Base-by-base conservation (phyloP, 2,888 invertebrate genomes). In the Coenonympha glycerion region DNA sequence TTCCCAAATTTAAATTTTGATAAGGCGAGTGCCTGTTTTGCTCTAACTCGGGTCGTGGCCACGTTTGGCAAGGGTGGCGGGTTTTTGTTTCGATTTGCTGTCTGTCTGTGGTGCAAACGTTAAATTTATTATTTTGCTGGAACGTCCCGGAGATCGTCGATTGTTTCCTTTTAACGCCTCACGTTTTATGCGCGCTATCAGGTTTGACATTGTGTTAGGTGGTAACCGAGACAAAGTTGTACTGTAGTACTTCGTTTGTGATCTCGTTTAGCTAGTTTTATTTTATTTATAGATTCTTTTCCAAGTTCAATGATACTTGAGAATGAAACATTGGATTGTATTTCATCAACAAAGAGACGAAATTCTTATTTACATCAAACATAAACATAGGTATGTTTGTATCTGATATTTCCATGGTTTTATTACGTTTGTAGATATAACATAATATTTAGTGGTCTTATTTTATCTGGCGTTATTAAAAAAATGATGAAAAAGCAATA, bases 1-100 rank as follows among this genome's bases (percentile, higher is more conserved):
- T 86, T 79, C 79, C 49, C 77, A 79, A 86, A 87, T 87, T 86
- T 87, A 87, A 87, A 86, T 87, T 86, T 86, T 87, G 86, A 86
- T 87, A 87, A 86, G 86, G 86, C 85, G 73, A 81, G 75, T 72
- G 76, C 77, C 78, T 78, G 85, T 86, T 86, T 83, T 77, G 77
- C 74, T 72, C 76, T 80, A 83, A 81, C 76, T 80, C 76, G 74
- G 65, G 50, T 46, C 47, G 49, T 47, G 73, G 69, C 75, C 71
- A 66, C 71, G 75, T 76, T 76, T 71, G 75, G 74, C 68, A 73
- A 71, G 76, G 74, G 75, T 73, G 79, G 70, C 66, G 67, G 68
- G 69, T 80, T 83, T 81, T 82, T 78, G 69, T 78, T 78, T 73
- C 67, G 66, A 66, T 69, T 76, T 65, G 65, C 66, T 70, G 77